Evolutionary conservation across 2,888 invertebrate genomes (phyloP).

Genomic region (Rosalia funebris): DNA sequence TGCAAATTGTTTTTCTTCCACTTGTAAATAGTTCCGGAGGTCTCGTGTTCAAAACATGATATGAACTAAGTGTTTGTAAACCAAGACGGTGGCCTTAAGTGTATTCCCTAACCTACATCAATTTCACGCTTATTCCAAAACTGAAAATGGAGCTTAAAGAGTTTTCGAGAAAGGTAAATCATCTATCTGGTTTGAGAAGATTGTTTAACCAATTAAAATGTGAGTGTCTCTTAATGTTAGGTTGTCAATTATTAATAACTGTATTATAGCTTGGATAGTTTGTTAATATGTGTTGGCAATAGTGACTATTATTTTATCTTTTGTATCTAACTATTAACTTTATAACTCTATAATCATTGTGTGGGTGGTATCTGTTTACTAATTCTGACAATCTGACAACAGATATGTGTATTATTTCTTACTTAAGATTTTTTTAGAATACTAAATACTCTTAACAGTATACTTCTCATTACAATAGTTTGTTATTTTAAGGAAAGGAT

Average conservation of each 20-base stretch:
- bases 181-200: conserved; percentile 21
- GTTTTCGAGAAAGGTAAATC: conserved; percentile 37
- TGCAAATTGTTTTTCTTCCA: conserved; percentile 5
- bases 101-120: not conserved
- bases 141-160: conserved; percentile 42
- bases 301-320: not conserved
- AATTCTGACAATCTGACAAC: too few species aligned
- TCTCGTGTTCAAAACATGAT: conserved; percentile 11
- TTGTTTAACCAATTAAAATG: conserved; percentile 30
- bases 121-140: not conserved
- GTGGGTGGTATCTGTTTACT: not conserved
- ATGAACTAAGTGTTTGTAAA: conserved; percentile 15
- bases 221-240: conserved; percentile 25
- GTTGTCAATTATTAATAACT: not conserved
- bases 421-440: too few species aligned
- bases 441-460: too few species aligned
- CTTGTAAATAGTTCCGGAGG: conserved; percentile 27
- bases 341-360: not conserved
- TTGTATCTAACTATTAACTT: not conserved
- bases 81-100: not conserved
- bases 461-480: too few species aligned
- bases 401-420: too few species aligned
- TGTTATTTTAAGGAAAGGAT: too few species aligned
- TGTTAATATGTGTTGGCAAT: not conserved
- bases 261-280: not conserved